A percentile compares a stretch with the other conserved stretches of the same genome.
These are phyloP conservation scores for Leptothorax acervorum DNA, from an alignment of 2,888 invertebrate genomes.

Conservation along the genomic window DNA sequence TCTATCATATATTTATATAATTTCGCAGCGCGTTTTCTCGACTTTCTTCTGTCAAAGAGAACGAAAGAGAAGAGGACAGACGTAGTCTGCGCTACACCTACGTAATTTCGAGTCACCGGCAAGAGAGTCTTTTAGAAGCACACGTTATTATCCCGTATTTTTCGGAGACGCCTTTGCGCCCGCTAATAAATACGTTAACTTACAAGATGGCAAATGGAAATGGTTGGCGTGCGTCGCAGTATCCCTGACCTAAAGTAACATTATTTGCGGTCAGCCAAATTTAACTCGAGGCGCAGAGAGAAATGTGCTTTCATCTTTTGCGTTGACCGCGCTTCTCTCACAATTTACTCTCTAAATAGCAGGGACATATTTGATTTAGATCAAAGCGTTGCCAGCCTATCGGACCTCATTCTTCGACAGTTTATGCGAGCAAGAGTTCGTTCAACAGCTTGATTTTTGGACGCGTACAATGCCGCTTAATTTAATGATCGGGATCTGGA, in stretches of 20 bases:
- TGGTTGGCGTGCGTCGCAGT: slow-evolving; percentile 2
- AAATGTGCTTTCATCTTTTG: slow-evolving; percentile 27
- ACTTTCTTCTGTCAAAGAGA: background rate
- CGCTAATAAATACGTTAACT: slow-evolving; percentile 60
- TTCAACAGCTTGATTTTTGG: slow-evolving; percentile 58
- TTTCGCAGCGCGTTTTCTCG: background rate
- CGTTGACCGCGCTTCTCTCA: background rate
- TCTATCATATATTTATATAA: background rate
- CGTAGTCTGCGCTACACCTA: background rate
- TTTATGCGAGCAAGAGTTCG: slow-evolving; percentile 26
- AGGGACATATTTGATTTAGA: slow-evolving; percentile 19
- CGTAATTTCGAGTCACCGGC: background rate
- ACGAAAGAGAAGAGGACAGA: background rate
- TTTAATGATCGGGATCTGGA: slow-evolving; percentile 70
- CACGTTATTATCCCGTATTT: slow-evolving; percentile 58
- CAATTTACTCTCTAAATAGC: slow-evolving; percentile 20
- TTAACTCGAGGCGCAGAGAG: slow-evolving; percentile 22
- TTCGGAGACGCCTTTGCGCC: background rate
- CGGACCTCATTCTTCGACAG: background rate
- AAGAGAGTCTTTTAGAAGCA: background rate
- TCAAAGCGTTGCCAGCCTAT: slow-evolving; percentile 17
- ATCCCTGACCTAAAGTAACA: slow-evolving; percentile 31
- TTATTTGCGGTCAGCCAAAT: slow-evolving; percentile 29
- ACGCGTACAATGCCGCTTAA: slow-evolving; percentile 63
- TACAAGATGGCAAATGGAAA: slow-evolving; percentile 50